Conservation (phyloP, 1,140 invertebrate species). For the Listronotus bonariensis region DNA sequence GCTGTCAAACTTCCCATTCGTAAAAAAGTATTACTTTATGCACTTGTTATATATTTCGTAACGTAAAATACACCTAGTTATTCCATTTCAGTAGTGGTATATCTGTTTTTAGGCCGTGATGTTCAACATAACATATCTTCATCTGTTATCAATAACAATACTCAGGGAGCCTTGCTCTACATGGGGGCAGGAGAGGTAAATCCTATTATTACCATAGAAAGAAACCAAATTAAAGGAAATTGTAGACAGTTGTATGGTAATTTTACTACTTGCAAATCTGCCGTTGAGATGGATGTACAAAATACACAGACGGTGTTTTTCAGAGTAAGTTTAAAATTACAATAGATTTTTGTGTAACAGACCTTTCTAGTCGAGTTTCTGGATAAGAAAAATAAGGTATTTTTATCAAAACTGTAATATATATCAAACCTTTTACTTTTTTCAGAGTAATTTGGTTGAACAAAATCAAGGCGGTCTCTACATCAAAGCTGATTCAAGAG, state of each 20-base stretch:
- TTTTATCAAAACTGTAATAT: too few relatives aligned
- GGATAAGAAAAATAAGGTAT: not conserved
- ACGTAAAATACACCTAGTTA: too few relatives aligned
- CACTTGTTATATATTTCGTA: too few relatives aligned
- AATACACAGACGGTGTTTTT: conserved; percentile 91
- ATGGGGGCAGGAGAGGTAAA: conserved; percentile 94
- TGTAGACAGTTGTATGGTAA: conserved; percentile 94
- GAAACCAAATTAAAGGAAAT: conserved; percentile 88
- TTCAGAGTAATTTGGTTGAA: conserved; percentile 84
- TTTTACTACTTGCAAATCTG: conserved; percentile 85
- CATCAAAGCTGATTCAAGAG: conserved; percentile 85
- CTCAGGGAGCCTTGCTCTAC: conserved; percentile 86
- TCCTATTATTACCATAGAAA: conserved; percentile 86
- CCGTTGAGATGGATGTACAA: conserved; percentile 88
- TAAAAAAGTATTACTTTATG: too few relatives aligned
- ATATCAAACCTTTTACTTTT: conserved; percentile 1
- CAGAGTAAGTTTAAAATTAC: too few relatives aligned
- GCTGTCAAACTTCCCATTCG: too few relatives aligned
- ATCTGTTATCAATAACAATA: conserved; percentile 81
- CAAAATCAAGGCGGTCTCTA: conserved; percentile 87
- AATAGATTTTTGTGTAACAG: not conserved
- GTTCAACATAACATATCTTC: conserved; percentile 90
- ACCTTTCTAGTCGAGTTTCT: not conserved
- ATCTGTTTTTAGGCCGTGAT: conserved; percentile 76
- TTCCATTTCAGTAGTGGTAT: too few relatives aligned